A percentile compares a stretch with the other conserved stretches of the same genome.
Conservation (phyloP, 2,113 vertebrate genomes). For the Balaeniceps rex region DNA sequence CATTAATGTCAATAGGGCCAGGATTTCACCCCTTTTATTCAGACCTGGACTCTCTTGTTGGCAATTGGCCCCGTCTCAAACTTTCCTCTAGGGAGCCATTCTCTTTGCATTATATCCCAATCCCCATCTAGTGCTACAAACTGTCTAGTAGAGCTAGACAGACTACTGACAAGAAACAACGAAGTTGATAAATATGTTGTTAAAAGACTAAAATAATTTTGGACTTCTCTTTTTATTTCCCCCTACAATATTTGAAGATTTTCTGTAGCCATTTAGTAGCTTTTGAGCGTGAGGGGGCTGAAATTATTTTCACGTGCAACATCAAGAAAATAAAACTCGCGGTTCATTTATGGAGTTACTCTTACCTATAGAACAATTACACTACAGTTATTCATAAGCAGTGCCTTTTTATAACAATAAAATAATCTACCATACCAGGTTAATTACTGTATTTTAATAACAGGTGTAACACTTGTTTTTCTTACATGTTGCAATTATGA, state of each 20-base stretch:
- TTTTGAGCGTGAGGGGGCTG: background rate
- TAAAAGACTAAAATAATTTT: background rate
- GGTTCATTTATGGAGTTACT: background rate
- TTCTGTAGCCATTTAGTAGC: background rate
- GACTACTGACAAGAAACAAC: background rate
- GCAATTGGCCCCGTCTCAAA: background rate
- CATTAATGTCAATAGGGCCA: background rate
- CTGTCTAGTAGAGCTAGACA: background rate
- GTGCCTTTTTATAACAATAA: background rate
- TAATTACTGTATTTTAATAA: background rate
- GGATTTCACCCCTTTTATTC: conserved; percentile 3
- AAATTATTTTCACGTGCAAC: background rate
- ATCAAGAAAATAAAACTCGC: background rate
- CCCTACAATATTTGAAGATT: background rate
- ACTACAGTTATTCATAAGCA: background rate
- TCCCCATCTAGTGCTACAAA: background rate
- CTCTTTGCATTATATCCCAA: background rate
- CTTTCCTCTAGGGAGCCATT: conserved; percentile 18
- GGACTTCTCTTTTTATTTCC: background rate
- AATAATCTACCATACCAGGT: background rate
- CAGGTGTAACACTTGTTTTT: background rate
- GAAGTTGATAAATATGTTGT: background rate
- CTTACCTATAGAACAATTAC: background rate
- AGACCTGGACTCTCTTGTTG: background rate
- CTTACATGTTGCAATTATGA: background rate